Base-by-base conservation (phyloP, 2,113 vertebrate species). In the Gambusia holbrooki region DNA sequence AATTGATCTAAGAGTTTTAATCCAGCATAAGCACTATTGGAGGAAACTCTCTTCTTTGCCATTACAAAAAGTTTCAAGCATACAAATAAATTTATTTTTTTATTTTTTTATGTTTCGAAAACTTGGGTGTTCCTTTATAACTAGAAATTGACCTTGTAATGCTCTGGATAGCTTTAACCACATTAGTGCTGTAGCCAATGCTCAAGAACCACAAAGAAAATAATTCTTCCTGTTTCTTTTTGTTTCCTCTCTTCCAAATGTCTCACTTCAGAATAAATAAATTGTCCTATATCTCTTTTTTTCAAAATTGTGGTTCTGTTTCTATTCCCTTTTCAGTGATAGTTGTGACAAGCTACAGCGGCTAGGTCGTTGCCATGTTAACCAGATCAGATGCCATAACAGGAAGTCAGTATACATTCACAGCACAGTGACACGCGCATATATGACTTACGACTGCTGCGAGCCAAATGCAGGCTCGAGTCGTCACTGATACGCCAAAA, bases 321-420 rank as follows among this genome's bases (percentile, higher is more conserved):
- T 12, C 17, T 84, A 79, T 87, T 85, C 76, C 71, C 63, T 67
- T 79, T 71, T 63, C 67, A 71, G 67, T 69, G 76, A 85, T 79
- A 79, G 78, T 74, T 69, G 80, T 84, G 75, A 76, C 83, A 62
- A 73, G 70, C 76, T 74, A 25, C 76, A 22, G 81, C 19, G 22
- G 79, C 67, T 70, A 63, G 11, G 76, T 73, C 66, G 78, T 74
- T 89, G 91, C 87, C 85, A 89, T 77, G 83, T 87, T 91, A 81
- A 72, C 87, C 83, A 85, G 88, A 89, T 91, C 85, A 70, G 71
- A 92, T 89, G 87, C 88, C 82, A 77, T 74, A 82, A 90, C 90
- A 92, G 92, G 87, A 93, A 92, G 69, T 87, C 19, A 0, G 77
- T 76, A 76, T 74, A 42, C 83, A 79, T 77, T 77, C 74, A 67